A percentile compares a stretch with the other conserved stretches of the same genome.
Conservation (phyloP, 2,113 vertebrate genomes). For the Ptilonorhynchus violaceus region DNA sequence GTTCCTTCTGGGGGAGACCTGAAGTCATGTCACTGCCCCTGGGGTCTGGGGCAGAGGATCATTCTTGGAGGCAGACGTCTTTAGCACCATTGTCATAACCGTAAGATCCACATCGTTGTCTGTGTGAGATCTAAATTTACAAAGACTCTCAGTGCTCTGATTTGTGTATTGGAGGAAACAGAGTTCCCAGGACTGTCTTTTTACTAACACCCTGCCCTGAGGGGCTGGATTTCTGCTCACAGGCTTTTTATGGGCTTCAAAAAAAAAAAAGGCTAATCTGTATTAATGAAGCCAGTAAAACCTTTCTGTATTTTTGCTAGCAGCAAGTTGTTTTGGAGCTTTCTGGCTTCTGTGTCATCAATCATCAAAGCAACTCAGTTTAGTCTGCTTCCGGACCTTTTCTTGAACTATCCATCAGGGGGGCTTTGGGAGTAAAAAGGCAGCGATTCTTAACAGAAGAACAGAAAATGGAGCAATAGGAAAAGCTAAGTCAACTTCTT, state of each 20-base stretch:
- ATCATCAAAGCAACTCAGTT: not conserved
- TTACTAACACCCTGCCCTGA: not conserved
- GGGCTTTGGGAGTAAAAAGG: not conserved
- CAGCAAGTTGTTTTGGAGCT: not conserved
- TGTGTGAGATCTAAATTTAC: not conserved
- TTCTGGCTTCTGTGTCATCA: not conserved
- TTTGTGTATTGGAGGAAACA: not conserved
- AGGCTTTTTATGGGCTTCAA: not conserved
- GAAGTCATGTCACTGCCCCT: not conserved
- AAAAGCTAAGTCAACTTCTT: not conserved
- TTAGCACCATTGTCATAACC: not conserved
- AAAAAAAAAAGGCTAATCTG: not conserved
- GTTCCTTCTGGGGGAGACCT: not conserved
- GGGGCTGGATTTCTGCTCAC: not conserved
- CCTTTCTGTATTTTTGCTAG: not conserved
- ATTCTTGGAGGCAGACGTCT: not conserved
- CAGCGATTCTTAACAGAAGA: not conserved
- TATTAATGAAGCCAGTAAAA: not conserved
- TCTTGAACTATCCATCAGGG: not conserved
- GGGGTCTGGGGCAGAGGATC: not conserved
- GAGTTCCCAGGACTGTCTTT: not conserved
- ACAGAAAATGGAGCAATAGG: not conserved
- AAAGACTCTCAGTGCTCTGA: not conserved
- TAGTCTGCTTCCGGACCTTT: not conserved
- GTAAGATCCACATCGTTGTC: fast-evolving